Percentiles rank a stretch among this genome's conserved stretches.
Conservation (phyloP, 2,888 invertebrate species). For the Cartodere bifasciata region DNA sequence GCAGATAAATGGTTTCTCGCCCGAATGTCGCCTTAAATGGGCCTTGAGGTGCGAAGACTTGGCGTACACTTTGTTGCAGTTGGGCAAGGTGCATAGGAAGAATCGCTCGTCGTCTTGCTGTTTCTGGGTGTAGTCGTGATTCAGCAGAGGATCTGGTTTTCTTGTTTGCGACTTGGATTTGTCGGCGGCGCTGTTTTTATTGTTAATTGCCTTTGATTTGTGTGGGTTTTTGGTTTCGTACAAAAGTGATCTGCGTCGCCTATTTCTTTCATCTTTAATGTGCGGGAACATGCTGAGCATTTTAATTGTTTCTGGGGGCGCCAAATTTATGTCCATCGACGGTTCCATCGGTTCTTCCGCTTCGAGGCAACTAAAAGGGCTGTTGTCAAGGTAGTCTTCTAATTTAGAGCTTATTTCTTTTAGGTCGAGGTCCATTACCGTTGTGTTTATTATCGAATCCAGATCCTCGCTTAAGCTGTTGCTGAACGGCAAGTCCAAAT, state of each 20-base stretch:
- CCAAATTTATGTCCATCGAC: slow-evolving; percentile 9
- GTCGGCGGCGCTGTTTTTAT: slow-evolving; percentile 12
- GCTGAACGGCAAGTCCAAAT: slow-evolving; percentile 19
- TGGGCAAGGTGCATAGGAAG: slow-evolving; percentile 56
- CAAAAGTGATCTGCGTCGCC: slow-evolving; percentile 30
- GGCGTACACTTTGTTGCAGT: slow-evolving; percentile 71
- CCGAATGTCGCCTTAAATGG: slow-evolving; percentile 70
- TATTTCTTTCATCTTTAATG: slow-evolving; percentile 30
- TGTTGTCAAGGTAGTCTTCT: slow-evolving; percentile 21
- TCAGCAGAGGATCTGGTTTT: slow-evolving; percentile 18
- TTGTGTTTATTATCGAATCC: slow-evolving; percentile 19
- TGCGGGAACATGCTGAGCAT: slow-evolving; percentile 31
- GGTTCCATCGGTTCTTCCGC: slow-evolving; percentile 15
- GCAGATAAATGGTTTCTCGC: slow-evolving; percentile 48
- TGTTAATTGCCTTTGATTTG: slow-evolving; percentile 12
- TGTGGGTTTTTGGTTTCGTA: slow-evolving; percentile 27
- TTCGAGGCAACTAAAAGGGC: slow-evolving; percentile 18
- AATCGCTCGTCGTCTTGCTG: slow-evolving; percentile 38
- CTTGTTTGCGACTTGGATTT: slow-evolving; percentile 14
- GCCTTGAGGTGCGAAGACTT: slow-evolving; percentile 86
- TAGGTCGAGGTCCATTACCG: slow-evolving; percentile 20
- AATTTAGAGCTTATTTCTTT: slow-evolving; percentile 17
- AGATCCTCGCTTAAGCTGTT: slow-evolving; percentile 16
- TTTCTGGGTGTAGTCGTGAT: slow-evolving; percentile 28
- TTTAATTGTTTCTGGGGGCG: slow-evolving; percentile 15